phyloP scores from a whole-genome alignment of 1,140 invertebrate species.

The Diorhabda sublineata region DNA sequence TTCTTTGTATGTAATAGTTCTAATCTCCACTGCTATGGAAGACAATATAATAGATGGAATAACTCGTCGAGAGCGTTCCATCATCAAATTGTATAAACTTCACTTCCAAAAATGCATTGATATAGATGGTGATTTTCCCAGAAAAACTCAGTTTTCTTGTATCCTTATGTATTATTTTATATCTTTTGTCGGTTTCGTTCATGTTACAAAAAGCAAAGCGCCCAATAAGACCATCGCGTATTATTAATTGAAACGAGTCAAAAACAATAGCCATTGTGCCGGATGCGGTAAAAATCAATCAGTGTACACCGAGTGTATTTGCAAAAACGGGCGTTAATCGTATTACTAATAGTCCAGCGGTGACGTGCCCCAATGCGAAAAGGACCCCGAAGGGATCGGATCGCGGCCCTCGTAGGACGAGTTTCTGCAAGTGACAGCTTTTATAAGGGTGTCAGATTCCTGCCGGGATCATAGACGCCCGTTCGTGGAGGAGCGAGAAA shows the following conservation, averaged over 20 bases:
- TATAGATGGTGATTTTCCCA: no score
- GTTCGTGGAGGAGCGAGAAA: constrained; percentile 22
- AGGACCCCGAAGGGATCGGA: constrained; percentile 32
- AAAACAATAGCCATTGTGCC: constrained; percentile 30
- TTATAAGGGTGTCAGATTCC: constrained; percentile 32
- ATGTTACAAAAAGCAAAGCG: background rate
- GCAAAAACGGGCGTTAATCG: constrained; percentile 37
- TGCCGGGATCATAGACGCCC: constrained; percentile 27
- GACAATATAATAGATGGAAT: no score
- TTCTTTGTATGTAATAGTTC: no score
- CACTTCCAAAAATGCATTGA: no score
- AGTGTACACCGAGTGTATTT: constrained; percentile 21
- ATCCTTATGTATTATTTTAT: no score
- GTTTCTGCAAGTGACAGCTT: constrained; percentile 35
- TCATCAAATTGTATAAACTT: no score
- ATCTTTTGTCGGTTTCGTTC: no score
- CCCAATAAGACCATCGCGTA: constrained; percentile 15
- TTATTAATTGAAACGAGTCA: constrained; percentile 34
- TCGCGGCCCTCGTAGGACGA: constrained; percentile 24
- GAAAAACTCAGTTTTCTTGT: no score
- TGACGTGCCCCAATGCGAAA: constrained; percentile 23
- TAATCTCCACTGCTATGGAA: no score
- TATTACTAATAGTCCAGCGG: constrained; percentile 34
- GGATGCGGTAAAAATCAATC: constrained; percentile 36
- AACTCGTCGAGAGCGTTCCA: no score